These are phyloP conservation scores for Diploscapter pachys DNA, from an alignment of 1,140 invertebrate species.

Conservation along the genomic window DNA sequence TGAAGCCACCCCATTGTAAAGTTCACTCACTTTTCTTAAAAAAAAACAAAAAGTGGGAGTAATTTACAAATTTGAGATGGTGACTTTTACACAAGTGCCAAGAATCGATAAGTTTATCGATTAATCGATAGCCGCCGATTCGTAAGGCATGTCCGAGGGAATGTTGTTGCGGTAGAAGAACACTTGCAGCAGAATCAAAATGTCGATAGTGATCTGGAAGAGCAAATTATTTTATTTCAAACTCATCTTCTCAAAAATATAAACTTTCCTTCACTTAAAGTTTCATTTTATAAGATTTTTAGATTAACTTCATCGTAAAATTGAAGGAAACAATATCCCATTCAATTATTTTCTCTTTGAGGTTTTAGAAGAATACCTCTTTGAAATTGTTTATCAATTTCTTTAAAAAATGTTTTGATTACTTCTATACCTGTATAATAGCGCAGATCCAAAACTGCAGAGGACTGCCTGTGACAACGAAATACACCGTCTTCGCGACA, in stretches of 20 bases:
- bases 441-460: slow-evolving; percentile 94
- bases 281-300: no score
- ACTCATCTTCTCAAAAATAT: not conserved
- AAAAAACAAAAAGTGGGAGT: no score
- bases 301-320: not conserved
- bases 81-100: no score
- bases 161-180: slow-evolving; percentile 61
- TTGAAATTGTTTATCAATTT: not conserved
- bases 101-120: no score
- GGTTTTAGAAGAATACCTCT: not conserved
- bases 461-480: slow-evolving; percentile 81
- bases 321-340: slow-evolving; percentile 7
- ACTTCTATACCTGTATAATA: slow-evolving; percentile 72
- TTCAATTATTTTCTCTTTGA: not conserved
- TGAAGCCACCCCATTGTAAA: no score
- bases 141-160: not conserved
- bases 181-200: slow-evolving; percentile 78
- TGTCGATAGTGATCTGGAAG: slow-evolving; percentile 70
- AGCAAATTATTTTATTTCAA: slow-evolving; percentile 12
- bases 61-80: no score
- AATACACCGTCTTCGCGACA: slow-evolving; percentile 94
- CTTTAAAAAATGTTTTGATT: not conserved
- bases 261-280: no score
- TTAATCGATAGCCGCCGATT: no score
- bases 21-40: no score